Percentiles rank a stretch among this genome's conserved stretches.
These are phyloP conservation scores for Halocynthia aurantium DNA, from an alignment of 23 tunicate species.

Conservation along the genomic window DNA sequence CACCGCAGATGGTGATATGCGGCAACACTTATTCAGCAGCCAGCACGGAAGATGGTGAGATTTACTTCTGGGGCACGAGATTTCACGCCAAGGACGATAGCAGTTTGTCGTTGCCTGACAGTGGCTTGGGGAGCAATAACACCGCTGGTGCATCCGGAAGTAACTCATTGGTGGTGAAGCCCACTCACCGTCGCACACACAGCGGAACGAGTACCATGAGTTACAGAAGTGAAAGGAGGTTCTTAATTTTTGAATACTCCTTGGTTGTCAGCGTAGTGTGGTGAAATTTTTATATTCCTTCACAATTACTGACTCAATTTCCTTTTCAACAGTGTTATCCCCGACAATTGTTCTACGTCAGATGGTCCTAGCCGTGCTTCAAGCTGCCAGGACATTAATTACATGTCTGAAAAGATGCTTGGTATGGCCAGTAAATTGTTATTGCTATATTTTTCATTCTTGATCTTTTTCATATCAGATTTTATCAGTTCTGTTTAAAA, in stretches of 20 bases:
- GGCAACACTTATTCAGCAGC: slow-evolving; percentile 69
- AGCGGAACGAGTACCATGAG: slow-evolving; percentile 68
- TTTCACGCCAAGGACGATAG: too few species aligned
- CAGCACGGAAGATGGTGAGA: slow-evolving; percentile 43
- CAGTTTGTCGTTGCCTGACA: too few species aligned
- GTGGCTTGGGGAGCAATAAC: too few species aligned
- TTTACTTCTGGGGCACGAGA: slow-evolving; percentile 88
- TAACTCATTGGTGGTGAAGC: slow-evolving; percentile 4
- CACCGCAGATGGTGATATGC: slow-evolving; percentile 47
- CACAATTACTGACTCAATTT: neutral
- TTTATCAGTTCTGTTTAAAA: too few species aligned
- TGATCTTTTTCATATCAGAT: too few species aligned
- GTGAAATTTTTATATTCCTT: neutral
- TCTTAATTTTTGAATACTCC: too few species aligned
- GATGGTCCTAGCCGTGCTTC: slow-evolving; percentile 64
- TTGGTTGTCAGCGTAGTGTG: neutral
- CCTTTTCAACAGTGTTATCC: slow-evolving; percentile 12
- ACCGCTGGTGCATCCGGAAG: slow-evolving; percentile 27
- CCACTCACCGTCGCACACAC: slow-evolving; percentile 33
- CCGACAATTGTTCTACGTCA: slow-evolving; percentile 34
- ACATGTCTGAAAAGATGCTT: too few species aligned
- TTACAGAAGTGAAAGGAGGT: slow-evolving; percentile 45
- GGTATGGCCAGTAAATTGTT: too few species aligned
- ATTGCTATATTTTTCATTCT: too few species aligned
- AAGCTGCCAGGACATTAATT: slow-evolving; percentile 43